These are phyloP conservation scores for Upupa epops DNA, from an alignment of 2,113 vertebrate species.

Conservation along the genomic window DNA sequence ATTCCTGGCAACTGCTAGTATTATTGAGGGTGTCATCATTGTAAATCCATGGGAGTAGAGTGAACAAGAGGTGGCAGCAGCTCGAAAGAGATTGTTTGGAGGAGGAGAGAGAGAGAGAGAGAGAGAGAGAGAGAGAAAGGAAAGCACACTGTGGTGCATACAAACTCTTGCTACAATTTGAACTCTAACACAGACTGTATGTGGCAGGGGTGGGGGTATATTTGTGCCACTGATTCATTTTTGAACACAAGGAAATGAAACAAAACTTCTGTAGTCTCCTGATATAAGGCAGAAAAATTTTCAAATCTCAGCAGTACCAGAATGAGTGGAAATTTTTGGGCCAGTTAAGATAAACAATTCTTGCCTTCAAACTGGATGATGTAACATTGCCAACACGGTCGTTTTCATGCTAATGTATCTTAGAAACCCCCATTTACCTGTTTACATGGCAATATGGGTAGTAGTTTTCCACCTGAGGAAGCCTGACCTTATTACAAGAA, in stretches of 20 bases:
- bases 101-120: too few relatives aligned
- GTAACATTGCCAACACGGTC: background rate
- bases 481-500: background rate
- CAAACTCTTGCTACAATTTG: background rate
- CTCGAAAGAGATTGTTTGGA: background rate
- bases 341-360: background rate
- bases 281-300: background rate
- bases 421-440: background rate
- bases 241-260: background rate
- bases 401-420: background rate
- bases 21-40: accelerated
- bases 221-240: background rate
- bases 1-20: background rate
- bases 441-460: accelerated
- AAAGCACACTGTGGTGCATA: background rate
- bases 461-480: background rate
- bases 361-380: background rate
- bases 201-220: background rate
- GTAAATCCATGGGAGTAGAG: background rate
- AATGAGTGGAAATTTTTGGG: background rate
- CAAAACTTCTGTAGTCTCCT: background rate
- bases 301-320: accelerated
- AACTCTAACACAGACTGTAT: background rate
- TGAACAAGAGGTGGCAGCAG: background rate
- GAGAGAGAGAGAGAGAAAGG: background rate